Percentiles rank a stretch among this genome's conserved stretches.
phyloP scores from a whole-genome alignment of 2,888 invertebrate species.

The Tethea ocularis region DNA sequence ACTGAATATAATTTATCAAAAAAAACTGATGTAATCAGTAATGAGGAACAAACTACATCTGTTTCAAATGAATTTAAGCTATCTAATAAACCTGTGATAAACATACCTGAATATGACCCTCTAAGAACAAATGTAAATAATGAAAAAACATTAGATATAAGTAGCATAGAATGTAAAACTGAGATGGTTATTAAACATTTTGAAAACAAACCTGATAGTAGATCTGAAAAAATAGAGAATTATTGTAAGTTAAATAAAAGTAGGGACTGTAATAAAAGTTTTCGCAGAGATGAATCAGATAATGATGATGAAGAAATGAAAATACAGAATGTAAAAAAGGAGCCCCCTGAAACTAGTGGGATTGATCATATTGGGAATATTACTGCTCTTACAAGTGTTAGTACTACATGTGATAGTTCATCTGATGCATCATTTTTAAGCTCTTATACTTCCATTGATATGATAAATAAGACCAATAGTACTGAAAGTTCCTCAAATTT shows the following conservation, averaged over 20 bases:
- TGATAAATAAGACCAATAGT: slow-evolving; percentile 30
- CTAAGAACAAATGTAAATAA: slow-evolving; percentile 72
- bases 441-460: slow-evolving; percentile 53
- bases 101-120: slow-evolving; percentile 69
- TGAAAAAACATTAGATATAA: slow-evolving; percentile 67
- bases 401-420: slow-evolving; percentile 51
- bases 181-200: slow-evolving; percentile 52
- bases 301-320: slow-evolving; percentile 27
- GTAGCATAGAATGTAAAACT: slow-evolving; percentile 62
- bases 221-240: slow-evolving; percentile 81
- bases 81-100: slow-evolving; percentile 73
- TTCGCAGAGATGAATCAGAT: slow-evolving; percentile 51
- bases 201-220: slow-evolving; percentile 59
- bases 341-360: slow-evolving; percentile 16
- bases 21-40: slow-evolving; percentile 54
- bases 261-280: slow-evolving; percentile 66
- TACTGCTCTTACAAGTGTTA: slow-evolving; percentile 40
- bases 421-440: slow-evolving; percentile 70
- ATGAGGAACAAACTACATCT: slow-evolving; percentile 63
- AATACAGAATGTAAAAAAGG: slow-evolving; percentile 34
- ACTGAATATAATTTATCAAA: slow-evolving; percentile 46
- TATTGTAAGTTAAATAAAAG: slow-evolving; percentile 82
- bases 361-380: slow-evolving; percentile 20
- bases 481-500: slow-evolving; percentile 36
- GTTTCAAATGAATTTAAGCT: slow-evolving; percentile 51